Percentiles rank a stretch among this genome's conserved stretches.
phyloP scores from a whole-genome alignment of 2,113 vertebrate species.

The Bothrops jararaca region DNA sequence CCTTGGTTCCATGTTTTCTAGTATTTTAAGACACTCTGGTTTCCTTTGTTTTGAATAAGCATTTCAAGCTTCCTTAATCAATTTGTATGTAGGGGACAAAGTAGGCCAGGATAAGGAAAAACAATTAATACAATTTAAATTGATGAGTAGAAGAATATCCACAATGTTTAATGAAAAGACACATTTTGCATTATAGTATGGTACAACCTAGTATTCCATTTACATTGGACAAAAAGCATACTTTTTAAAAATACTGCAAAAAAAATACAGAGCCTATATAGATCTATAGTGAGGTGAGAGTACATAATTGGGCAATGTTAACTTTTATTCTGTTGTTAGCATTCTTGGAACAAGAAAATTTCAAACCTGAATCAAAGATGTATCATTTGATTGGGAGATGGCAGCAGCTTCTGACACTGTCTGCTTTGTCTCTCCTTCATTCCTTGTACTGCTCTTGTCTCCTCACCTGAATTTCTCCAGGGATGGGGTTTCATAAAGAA shows the following conservation, averaged over 20 bases:
- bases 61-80: not conserved
- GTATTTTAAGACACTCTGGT: not conserved
- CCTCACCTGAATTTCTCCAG: slow-evolving; percentile 55
- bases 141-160: not conserved
- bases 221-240: not conserved
- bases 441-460: too few species aligned
- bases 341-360: not conserved
- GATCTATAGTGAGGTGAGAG: not conserved
- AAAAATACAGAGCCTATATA: not conserved
- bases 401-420: not conserved
- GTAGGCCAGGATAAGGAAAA: not conserved
- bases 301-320: too few species aligned
- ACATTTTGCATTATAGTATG: not conserved
- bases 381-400: not conserved
- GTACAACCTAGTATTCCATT: not conserved
- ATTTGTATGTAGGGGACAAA: not conserved
- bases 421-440: not conserved
- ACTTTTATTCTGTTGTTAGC: not conserved
- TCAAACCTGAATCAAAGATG: not conserved
- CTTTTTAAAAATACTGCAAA: not conserved
- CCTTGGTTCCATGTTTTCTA: not conserved
- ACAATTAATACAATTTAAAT: not conserved
- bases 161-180: not conserved
- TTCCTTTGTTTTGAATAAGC: not conserved
- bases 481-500: slow-evolving; percentile 88